Evolutionary conservation across 2,888 invertebrate genomes (phyloP), one percentile per base, ranked within the genome.

Genomic region (Nemapogon koenigi): DNA sequence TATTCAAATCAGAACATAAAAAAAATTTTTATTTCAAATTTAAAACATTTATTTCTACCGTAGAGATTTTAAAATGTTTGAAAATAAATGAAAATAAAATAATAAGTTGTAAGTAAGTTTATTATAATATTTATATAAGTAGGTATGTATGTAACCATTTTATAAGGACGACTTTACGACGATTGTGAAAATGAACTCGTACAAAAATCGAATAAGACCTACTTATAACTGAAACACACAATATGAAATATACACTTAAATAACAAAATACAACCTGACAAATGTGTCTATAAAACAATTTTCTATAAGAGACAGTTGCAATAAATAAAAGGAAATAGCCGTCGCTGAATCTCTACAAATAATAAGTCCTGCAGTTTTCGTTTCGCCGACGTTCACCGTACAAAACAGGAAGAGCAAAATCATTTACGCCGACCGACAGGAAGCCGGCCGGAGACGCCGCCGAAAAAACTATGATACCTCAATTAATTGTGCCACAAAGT

Each of bases 341-440:
- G 25, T 15, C 37, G 17, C 13, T 28, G 19, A 19, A 33, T 13
- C 17, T 17, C 37, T 27, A 17, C 37, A 27, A 17, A 28, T n/a
- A 27, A 35, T 25, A 35, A 35, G 35, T 22, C 26, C 28, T n/a
- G 31, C 31, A 31, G 31, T 8, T n/a, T n/a, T n/a, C n/a, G n/a
- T n/a, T 16, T 31, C 31, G 22, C 14, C 16, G 37, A 17, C 42
- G 43, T 25, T 35, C 33, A 28, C 35, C 39, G 42, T 37, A 39
- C 25, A 41, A 53, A 54, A 55, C 62, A 59, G 73, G 73, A 73
- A 67, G 55, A 54, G 59, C 62, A 62, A 62, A 68, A 73, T 72
- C 71, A 69, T 73, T 67, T 66, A 54, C 53, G 50, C 49, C 38
- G 39, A 46, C 53, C 37, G 55, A 50, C 63, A 67, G 69, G 69